Evolutionary conservation across 2,113 vertebrate genomes (phyloP).

Genomic region (Centropus unirufus): DNA sequence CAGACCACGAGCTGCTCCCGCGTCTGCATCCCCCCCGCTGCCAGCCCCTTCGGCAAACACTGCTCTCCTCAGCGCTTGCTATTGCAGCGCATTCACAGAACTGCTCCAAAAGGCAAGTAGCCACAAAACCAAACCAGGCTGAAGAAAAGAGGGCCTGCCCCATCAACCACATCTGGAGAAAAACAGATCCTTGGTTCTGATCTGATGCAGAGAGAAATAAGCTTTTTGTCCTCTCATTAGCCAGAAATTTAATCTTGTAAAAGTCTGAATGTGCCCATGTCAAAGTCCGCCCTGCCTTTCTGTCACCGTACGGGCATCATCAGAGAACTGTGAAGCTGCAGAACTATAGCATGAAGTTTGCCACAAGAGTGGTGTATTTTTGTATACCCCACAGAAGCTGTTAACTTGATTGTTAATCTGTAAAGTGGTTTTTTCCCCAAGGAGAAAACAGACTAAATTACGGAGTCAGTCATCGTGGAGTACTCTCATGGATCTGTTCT

Average conservation of each 20-base stretch:
- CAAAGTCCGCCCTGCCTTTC: neutral
- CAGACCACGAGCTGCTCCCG: accelerated
- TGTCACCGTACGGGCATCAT: neutral
- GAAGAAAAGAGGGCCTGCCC: neutral
- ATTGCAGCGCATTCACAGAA: too few relatives aligned
- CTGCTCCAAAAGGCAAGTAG: neutral
- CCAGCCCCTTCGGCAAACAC: accelerated
- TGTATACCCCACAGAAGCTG: neutral
- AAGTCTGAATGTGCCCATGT: accelerated
- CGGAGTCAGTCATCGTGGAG: neutral
- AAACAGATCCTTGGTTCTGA: neutral
- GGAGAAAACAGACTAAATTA: slow-evolving; percentile 3
- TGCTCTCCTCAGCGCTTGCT: accelerated
- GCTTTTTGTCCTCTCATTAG: neutral
- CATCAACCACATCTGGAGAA: neutral
- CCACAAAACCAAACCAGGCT: neutral
- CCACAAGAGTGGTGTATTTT: neutral
- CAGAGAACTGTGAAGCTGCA: neutral
- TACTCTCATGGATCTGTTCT: neutral
- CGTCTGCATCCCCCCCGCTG: neutral
- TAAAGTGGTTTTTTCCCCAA: neutral
- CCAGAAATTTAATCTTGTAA: neutral
- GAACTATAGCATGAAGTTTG: neutral
- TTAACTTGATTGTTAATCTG: slow-evolving; percentile 35
- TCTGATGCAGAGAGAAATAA: neutral